Evolutionary conservation across 2,888 invertebrate genomes (phyloP).

Genomic region (Hypercompe scribonia): DNA sequence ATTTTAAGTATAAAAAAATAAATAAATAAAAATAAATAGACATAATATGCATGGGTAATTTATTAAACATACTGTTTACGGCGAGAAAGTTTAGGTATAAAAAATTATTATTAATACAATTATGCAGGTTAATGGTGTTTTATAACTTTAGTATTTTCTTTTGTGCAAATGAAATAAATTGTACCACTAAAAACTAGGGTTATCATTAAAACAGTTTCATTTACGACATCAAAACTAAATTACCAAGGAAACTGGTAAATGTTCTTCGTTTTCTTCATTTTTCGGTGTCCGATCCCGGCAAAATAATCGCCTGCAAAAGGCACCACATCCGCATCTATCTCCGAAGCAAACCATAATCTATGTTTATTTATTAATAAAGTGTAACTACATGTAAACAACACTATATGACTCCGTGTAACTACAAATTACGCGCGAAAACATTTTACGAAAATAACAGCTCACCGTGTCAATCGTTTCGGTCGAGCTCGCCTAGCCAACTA

Average conservation of each 20-base stretch:
- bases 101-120: background rate
- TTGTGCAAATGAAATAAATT: background rate
- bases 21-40: too few species aligned
- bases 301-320: conserved; percentile 75
- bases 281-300: conserved; percentile 65
- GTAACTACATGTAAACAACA: conserved; percentile 45
- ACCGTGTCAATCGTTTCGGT: conserved; percentile 48
- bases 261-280: conserved; percentile 47
- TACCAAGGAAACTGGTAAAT: conserved; percentile 69
- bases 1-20: too few species aligned
- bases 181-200: background rate
- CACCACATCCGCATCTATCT: conserved; percentile 71
- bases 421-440: conserved; percentile 54
- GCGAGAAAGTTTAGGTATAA: background rate
- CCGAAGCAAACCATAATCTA: conserved; percentile 65
- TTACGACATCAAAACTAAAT: conserved; percentile 26
- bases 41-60: too few species aligned
- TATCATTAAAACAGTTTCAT: background rate
- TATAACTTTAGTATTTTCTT: background rate
- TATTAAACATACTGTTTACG: background rate
- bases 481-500: conserved; percentile 49
- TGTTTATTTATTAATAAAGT: conserved; percentile 41
- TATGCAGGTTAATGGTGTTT: background rate
- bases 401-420: conserved; percentile 42
- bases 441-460: conserved; percentile 72